Percentiles rank a stretch among this genome's conserved stretches.
phyloP scores from a whole-genome alignment of 2,888 invertebrate species.

The Drosophila subsilvestris region DNA sequence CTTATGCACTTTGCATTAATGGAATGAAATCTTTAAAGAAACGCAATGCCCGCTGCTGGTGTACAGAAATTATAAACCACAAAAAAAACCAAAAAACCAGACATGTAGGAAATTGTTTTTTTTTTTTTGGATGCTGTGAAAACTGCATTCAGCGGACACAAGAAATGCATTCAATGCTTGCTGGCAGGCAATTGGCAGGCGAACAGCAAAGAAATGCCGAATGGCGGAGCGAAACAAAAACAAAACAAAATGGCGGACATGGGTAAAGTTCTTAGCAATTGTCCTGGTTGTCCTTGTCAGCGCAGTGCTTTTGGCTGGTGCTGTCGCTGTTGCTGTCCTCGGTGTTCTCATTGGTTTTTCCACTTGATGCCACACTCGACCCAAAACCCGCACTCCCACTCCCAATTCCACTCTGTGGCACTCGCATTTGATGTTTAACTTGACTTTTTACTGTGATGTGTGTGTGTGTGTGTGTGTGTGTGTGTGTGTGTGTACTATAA shows the following conservation, averaged over 20 bases:
- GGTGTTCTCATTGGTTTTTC: conserved; percentile 34
- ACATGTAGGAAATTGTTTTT: no score
- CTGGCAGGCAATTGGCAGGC: conserved; percentile 52
- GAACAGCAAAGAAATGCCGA: conserved; percentile 41
- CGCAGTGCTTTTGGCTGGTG: conserved; percentile 4
- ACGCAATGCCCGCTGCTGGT: no score
- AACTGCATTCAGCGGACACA: conserved; percentile 15
- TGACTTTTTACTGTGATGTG: conserved; percentile 23
- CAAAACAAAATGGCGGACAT: conserved; percentile 47
- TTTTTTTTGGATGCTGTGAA: neutral
- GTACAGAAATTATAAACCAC: neutral
- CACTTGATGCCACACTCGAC: conserved; percentile 30
- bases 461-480: conserved; percentile 28
- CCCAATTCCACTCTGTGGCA: neutral
- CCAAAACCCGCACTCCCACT: neutral
- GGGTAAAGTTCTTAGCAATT: conserved; percentile 10
- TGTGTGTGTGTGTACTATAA: conserved; percentile 40
- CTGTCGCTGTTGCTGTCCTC: conserved; percentile 13
- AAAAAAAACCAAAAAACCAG: no score
- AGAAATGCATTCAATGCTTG: conserved; percentile 36
- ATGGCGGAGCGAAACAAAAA: conserved; percentile 18
- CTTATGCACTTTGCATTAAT: neutral
- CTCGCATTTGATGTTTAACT: conserved; percentile 35
- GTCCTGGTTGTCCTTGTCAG: conserved; percentile 47
- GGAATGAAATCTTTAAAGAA: neutral